phyloP scores from a whole-genome alignment of 2,888 invertebrate species.

The Apamea anceps region DNA sequence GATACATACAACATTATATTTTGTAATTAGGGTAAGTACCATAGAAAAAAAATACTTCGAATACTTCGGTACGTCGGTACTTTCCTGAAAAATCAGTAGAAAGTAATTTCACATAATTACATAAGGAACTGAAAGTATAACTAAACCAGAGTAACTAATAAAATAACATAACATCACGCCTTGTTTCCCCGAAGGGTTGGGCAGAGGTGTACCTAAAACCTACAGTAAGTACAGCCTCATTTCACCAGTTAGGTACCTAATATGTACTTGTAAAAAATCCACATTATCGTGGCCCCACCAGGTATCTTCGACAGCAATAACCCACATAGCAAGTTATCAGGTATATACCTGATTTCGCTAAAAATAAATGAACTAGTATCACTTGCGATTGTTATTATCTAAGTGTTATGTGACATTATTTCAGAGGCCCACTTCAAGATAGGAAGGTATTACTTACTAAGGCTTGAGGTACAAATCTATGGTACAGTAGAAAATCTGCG shows the following conservation, averaged over 20 bases:
- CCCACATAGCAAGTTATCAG: constrained; percentile 69
- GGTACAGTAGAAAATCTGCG: neutral
- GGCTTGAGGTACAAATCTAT: neutral
- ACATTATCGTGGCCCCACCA: constrained; percentile 57
- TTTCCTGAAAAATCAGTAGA: neutral
- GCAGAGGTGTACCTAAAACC: neutral
- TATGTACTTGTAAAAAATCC: constrained; percentile 19
- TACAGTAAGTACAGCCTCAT: neutral
- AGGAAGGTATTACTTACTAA: neutral
- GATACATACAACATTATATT: no score
- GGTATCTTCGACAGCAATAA: constrained; percentile 64
- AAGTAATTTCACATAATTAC: neutral
- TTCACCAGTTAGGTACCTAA: neutral
- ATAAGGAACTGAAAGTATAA: neutral
- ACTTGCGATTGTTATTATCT: constrained; percentile 32
- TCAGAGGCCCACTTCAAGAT: constrained; percentile 8
- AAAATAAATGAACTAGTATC: constrained; percentile 60
- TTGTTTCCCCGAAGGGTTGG: neutral
- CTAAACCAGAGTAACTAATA: neutral
- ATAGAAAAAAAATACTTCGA: no score
- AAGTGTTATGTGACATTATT: constrained; percentile 35
- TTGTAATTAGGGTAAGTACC: neutral
- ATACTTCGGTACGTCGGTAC: no score
- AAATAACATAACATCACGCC: neutral
- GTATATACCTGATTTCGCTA: constrained; percentile 64